Evolutionary conservation across 2,113 vertebrate genomes (phyloP).

Genomic region (Thinocorus orbignyianus): DNA sequence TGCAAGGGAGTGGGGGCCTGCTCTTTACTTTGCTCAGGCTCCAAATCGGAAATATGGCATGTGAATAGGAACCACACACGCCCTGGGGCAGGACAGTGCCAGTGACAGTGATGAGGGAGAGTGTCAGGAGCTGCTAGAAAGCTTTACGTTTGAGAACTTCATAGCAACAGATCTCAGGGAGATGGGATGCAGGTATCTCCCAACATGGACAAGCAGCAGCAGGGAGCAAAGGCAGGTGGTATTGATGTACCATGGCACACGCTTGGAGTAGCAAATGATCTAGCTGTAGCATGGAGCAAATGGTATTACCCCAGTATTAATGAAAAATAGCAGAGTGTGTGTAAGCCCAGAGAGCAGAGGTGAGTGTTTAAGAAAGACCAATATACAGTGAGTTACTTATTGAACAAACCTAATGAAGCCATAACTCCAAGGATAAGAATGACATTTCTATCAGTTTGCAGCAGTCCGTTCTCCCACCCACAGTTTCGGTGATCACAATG

Average conservation of each 20-base stretch:
- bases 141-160: neutral
- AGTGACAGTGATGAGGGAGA: neutral
- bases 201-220: neutral
- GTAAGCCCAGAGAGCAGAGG: neutral
- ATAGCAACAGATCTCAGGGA: rapidly evolving
- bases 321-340: neutral
- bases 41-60: neutral
- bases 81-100: neutral
- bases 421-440: neutral
- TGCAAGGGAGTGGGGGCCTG: neutral
- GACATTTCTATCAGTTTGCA: neutral
- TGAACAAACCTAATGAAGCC: neutral
- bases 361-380: neutral
- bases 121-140: neutral
- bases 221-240: neutral
- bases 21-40: neutral
- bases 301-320: neutral
- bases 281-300: neutral
- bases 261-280: neutral
- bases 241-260: rapidly evolving
- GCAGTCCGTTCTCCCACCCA: neutral
- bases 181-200: rapidly evolving
- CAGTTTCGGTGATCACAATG: neutral
- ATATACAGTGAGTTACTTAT: neutral
- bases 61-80: neutral